Evolutionary conservation across 2,888 invertebrate genomes (phyloP).

Genomic region (Cenopis cana): DNA sequence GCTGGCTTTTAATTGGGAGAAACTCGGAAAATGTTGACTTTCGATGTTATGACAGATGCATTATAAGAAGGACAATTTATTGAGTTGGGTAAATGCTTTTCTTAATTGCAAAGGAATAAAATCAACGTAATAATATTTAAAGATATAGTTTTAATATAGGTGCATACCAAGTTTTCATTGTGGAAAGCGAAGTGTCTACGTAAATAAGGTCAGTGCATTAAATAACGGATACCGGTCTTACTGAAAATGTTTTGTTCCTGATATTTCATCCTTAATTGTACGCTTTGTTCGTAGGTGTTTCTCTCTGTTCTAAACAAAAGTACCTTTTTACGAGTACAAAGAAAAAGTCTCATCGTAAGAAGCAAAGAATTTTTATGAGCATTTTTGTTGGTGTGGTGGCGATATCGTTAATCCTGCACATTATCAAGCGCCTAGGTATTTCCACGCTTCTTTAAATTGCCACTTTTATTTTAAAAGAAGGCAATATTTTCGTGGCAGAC

Average conservation of each 20-base stretch:
- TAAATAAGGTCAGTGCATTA: conserved; percentile 35
- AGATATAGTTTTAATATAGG: conserved; percentile 7
- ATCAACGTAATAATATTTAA: not conserved
- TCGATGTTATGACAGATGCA: too few species aligned
- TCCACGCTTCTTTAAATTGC: conserved; percentile 63
- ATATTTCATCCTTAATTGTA: conserved; percentile 42
- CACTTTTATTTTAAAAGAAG: conserved; percentile 51
- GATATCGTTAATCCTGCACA: conserved; percentile 67
- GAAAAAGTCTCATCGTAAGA: conserved; percentile 53
- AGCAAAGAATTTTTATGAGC: conserved; percentile 62
- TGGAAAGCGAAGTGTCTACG: conserved; percentile 18
- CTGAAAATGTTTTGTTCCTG: conserved; percentile 41
- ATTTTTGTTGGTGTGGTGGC: conserved; percentile 62
- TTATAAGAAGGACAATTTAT: not conserved
- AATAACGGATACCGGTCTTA: conserved; percentile 23
- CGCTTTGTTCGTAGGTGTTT: conserved; percentile 46
- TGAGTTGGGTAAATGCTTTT: too few species aligned
- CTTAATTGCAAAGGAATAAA: not conserved
- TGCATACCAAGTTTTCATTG: conserved; percentile 13
- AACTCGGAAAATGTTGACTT: too few species aligned
- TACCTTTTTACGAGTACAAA: conserved; percentile 58
- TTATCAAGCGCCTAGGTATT: conserved; percentile 54
- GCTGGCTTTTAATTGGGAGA: too few species aligned
- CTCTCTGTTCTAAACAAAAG: conserved; percentile 56
- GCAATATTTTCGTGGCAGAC: conserved; percentile 21